These are phyloP conservation scores for Plemyria rubiginata DNA, from an alignment of 2,888 invertebrate species.

Conservation along the genomic window DNA sequence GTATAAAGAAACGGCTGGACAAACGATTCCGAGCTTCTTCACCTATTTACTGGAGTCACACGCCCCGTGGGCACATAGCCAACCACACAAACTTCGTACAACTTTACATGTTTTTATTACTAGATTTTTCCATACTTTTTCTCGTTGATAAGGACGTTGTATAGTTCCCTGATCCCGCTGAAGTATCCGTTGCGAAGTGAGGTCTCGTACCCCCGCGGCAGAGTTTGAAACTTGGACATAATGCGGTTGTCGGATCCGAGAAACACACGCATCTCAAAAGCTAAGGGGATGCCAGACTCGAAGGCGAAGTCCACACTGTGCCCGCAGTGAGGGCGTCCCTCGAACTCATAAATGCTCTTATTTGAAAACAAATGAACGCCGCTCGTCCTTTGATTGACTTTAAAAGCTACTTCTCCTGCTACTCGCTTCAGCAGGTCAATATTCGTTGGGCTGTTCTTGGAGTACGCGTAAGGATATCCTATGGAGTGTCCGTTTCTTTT, in stretches of 20 bases:
- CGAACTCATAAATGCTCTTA: conserved; percentile 58
- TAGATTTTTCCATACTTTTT: conserved; percentile 48
- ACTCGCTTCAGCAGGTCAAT: conserved; percentile 43
- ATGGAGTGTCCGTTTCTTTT: conserved; percentile 89
- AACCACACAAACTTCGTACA: conserved; percentile 43
- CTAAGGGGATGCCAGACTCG: conserved; percentile 51
- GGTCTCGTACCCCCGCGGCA: conserved; percentile 63
- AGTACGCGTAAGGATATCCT: conserved; percentile 87
- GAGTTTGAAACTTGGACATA: conserved; percentile 62
- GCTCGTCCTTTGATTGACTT: conserved; percentile 65
- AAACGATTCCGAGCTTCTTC: conserved; percentile 32
- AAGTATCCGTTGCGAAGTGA: conserved; percentile 68
- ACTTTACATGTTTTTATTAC: conserved; percentile 41
- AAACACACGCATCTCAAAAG: conserved; percentile 75
- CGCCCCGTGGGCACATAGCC: conserved; percentile 41
- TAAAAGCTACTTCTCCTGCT: conserved; percentile 58
- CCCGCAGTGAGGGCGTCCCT: conserved; percentile 65
- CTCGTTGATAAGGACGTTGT: conserved; percentile 56
- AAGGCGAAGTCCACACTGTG: conserved; percentile 73
- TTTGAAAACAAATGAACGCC: conserved; percentile 62
- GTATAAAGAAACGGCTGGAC: conserved; percentile 20
- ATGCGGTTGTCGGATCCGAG: conserved; percentile 58
- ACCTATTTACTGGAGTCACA: conserved; percentile 45
- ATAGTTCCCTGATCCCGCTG: conserved; percentile 68
- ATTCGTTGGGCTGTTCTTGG: conserved; percentile 42